phyloP scores from a whole-genome alignment of 1,140 invertebrate species.

The Drosophila quadrilineata region DNA sequence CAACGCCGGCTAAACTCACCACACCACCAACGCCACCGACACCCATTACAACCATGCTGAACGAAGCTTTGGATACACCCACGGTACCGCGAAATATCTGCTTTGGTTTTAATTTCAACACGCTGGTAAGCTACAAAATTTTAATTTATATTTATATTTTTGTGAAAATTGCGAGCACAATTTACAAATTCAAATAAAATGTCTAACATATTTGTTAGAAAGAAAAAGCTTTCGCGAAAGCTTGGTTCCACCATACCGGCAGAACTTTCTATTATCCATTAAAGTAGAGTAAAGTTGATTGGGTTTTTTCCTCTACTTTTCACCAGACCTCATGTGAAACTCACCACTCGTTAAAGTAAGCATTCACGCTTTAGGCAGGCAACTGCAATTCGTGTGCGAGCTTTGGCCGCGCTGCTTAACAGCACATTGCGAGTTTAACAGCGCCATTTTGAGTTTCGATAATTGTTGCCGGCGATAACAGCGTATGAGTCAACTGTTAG shows the following conservation, averaged over 20 bases:
- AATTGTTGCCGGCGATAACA: slow-evolving; percentile 19
- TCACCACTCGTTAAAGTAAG: neutral
- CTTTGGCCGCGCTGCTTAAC: neutral
- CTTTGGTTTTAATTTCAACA: slow-evolving; percentile 30
- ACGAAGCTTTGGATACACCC: slow-evolving; percentile 11
- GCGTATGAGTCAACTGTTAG: slow-evolving; percentile 6
- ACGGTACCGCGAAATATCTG: slow-evolving; percentile 1
- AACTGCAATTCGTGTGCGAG: slow-evolving; percentile 16
- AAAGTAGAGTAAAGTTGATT: neutral
- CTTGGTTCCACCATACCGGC: too few relatives aligned
- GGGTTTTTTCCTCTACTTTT: neutral
- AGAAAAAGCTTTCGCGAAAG: slow-evolving; percentile 8
- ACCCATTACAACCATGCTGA: neutral
- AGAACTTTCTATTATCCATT: too few relatives aligned
- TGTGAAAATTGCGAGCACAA: slow-evolving; percentile 13
- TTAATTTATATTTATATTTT: neutral
- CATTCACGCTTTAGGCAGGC: neutral
- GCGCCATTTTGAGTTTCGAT: slow-evolving; percentile 26
- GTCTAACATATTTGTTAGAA: neutral
- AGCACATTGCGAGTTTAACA: slow-evolving; percentile 12
- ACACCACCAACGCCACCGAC: slow-evolving; percentile 28
- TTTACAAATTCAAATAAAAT: neutral
- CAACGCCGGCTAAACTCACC: slow-evolving; percentile 32
- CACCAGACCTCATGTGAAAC: neutral
- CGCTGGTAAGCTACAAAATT: slow-evolving; percentile 24